Evolutionary conservation across 2,797 vertebrate genomes (phyloP).

Genomic region (Spinibarbus caldwelli): DNA sequence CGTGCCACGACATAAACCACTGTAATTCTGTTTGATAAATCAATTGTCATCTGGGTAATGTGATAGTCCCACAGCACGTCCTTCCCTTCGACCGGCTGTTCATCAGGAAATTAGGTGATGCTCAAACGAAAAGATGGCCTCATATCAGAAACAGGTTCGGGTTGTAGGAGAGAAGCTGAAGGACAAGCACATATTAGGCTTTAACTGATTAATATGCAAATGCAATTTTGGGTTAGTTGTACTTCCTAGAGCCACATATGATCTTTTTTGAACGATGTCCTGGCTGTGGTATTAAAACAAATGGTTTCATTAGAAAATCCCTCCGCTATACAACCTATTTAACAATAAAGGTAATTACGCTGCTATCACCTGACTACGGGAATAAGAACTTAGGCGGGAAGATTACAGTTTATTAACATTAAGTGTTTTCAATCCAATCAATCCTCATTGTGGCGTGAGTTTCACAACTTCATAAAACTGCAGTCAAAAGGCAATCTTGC

Average conservation of each 20-base stretch:
- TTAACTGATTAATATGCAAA: conserved; percentile 56
- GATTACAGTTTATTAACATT: conserved; percentile 50
- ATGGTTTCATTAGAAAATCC: conserved; percentile 45
- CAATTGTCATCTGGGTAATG: conserved; percentile 51
- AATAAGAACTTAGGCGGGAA: conserved; percentile 31
- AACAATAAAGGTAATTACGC: conserved; percentile 47
- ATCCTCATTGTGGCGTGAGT: conserved; percentile 13
- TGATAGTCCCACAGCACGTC: conserved; percentile 24
- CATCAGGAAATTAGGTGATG: conserved; percentile 40
- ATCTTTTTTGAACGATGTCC: conserved; percentile 17
- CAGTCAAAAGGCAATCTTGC: conserved; percentile 14
- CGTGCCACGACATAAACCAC: conserved; percentile 27
- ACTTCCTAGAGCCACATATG: conserved; percentile 9
- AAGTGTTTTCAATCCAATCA: conserved; percentile 46
- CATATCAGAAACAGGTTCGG: background rate
- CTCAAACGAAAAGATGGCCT: conserved; percentile 27
- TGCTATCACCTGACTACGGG: conserved; percentile 18
- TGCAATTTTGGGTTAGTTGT: conserved; percentile 38
- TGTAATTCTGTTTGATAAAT: conserved; percentile 55
- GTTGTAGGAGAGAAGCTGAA: conserved; percentile 25
- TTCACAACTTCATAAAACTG: conserved; percentile 37
- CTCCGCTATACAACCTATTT: conserved; percentile 34
- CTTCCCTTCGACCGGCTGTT: conserved; percentile 16
- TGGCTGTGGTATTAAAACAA: conserved; percentile 39
- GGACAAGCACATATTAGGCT: conserved; percentile 32